Evolutionary conservation across 2,888 invertebrate species (phyloP).

Genomic region (Papilio gigon): DNA sequence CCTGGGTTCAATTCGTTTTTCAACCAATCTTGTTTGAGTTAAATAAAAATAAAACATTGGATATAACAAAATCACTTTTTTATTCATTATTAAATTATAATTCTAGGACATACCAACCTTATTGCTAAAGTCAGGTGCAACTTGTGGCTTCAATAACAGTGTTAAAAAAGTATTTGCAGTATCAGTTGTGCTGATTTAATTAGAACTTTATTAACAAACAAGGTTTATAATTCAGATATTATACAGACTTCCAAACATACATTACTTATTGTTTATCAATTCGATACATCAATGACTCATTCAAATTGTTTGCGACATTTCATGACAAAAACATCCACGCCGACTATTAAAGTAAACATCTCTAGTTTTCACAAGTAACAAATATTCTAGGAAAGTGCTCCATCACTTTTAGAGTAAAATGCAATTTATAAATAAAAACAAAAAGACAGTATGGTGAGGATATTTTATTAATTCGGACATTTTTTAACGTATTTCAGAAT

Average conservation of each 20-base stretch:
- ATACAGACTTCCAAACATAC: too few species aligned
- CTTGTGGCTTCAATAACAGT: too few species aligned
- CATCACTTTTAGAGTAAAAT: slow-evolving; percentile 1
- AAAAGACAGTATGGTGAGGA: not conserved
- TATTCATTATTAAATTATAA: slow-evolving; percentile 27
- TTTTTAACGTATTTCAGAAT: not conserved
- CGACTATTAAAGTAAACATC: not conserved
- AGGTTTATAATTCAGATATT: too few species aligned
- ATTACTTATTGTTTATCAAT: not conserved
- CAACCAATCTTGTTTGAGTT: too few species aligned
- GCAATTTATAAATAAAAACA: slow-evolving; percentile 3
- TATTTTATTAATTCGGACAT: not conserved
- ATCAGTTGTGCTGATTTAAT: not conserved
- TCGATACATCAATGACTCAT: not conserved
- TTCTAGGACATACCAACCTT: slow-evolving; percentile 1
- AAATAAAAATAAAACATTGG: not conserved
- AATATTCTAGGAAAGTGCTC: slow-evolving; percentile 26
- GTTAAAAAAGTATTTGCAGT: too few species aligned
- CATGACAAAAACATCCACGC: not conserved
- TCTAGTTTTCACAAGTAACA: not conserved
- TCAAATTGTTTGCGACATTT: not conserved
- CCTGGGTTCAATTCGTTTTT: too few species aligned
- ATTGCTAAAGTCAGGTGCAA: not conserved
- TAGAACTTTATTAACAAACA: too few species aligned
- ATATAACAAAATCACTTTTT: slow-evolving; percentile 28